Evolutionary conservation across 2,797 vertebrate species (phyloP), one percentile per base, ranked within the genome.

Genomic region (Lophotriccus pileatus): DNA sequence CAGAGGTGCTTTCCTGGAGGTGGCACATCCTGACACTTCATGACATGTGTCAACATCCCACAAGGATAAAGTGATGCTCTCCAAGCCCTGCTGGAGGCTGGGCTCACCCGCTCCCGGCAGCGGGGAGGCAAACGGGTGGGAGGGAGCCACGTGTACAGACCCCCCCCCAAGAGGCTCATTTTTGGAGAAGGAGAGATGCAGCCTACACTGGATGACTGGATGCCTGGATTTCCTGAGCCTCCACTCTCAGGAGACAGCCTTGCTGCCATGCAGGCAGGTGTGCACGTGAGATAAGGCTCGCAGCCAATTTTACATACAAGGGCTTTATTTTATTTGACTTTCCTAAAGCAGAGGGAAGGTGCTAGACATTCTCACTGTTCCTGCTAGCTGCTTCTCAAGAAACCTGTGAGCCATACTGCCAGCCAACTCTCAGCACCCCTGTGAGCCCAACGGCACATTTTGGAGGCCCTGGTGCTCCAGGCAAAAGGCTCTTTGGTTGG

Each of bases 291-390:
- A 84, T 49, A 69, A 82, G 83, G 77, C 77, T 74, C 27, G 27
- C 0, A 6, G 86, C 84, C 47, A 41, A 27, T 67, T 96, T 69
- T 70, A 55, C 63, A 21, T 18, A 47, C 0, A 16, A 47, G 41
- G 24, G 27, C 58, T 84, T 88, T 47, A 81, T 88, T 91, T 93
- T 34, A 69, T 75, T 88, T 90, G 84, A 82, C 78, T 96, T 79
- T 27, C 37, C 59, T 52, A 37, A 41, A 78, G 74, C 73, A 43
- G 67, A 77, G 63, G 56, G 59, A 67, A 90, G 88, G 88, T 67
- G 52, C 81, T 63, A 90, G 80, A 90, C 81, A 82, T 43, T 74
- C 85, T 91, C 60, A 12, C 43, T 20, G 88, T 5, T 88, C 52
- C 73, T 77, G 56, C 56, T 44, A 37, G 37, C 84, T 74, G 20